phyloP scores from a whole-genome alignment of 2,797 vertebrate species.

The Leuciscus waleckii region DNA sequence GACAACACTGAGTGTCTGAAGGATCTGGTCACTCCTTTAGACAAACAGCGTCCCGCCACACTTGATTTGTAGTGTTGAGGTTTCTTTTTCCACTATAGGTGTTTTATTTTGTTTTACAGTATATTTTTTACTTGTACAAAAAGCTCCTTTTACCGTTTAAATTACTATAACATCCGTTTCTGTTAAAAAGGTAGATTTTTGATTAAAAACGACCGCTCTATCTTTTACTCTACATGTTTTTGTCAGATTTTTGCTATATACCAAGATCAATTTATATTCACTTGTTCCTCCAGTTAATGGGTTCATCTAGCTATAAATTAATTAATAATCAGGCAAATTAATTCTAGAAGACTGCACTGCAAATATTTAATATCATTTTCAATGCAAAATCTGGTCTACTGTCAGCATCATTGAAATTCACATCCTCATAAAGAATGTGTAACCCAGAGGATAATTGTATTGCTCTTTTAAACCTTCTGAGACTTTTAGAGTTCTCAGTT shows the following conservation, averaged over 20 bases:
- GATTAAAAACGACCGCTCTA: neutral
- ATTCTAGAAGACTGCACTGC: conserved; percentile 1
- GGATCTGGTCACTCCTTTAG: neutral
- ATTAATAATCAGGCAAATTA: conserved; percentile 16
- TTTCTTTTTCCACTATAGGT: neutral
- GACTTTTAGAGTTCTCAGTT: neutral
- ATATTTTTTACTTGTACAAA: neutral
- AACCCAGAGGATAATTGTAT: neutral
- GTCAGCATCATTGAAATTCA: neutral
- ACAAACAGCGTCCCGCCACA: neutral
- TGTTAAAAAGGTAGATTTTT: neutral
- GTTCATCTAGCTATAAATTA: conserved; percentile 12
- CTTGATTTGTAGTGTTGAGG: conserved; percentile 10
- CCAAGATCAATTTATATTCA: conserved; percentile 1
- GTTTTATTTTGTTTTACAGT: neutral
- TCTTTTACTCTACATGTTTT: neutral
- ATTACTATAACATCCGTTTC: neutral
- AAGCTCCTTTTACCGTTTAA: neutral
- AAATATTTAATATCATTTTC: conserved; percentile 17
- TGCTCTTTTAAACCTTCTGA: neutral
- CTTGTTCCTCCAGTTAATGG: conserved; percentile 2
- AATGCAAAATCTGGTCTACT: conserved; percentile 1
- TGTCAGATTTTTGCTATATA: neutral
- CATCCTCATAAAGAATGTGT: conserved; percentile 13
- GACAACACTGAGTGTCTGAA: neutral